Base-by-base conservation (phyloP, 2,113 vertebrate species). In the Forbesichthys papilliferus region DNA sequence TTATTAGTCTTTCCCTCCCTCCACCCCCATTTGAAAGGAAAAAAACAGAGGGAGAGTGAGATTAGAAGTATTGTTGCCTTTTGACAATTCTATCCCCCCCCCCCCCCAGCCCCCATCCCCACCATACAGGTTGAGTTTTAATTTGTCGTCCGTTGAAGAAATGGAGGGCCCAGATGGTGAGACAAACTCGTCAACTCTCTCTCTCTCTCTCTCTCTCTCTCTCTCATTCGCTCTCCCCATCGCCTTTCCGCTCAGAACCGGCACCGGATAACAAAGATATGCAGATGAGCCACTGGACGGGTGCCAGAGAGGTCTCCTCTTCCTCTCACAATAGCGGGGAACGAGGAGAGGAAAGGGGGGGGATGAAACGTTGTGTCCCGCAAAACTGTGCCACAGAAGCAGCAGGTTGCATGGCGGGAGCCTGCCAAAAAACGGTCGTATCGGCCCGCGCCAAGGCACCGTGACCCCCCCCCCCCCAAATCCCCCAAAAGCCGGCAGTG, bases 11-110 rank as follows among this genome's bases (percentile, higher is more conserved):
- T 95, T 84, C 77, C 84, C 81, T 61, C 85, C 92, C 14, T 18
- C 53, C 49, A 14, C 94, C 91, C 90, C 91, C 90, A 92, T 95
- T 95, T 95, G 94, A 96, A 96, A 27, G 20, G 20, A 96, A 94
- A 92, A 88, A 93, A 95, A 94, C 93, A 94, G 93, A 94, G 93
- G 94, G 93, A 95, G 94, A 93, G 94, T 91, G 95, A 98, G 96
- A 99, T 98, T 96, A 98, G 90, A 97, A 97, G 95, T 93, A 98
- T 97, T 98, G 95, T 98, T 97, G 85, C 86, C 88, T 95, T 95
- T 94, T 95, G 95, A 95, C 95, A 95, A 96, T 96, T 95, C 94
- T 92, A 64, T 48, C 63, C 57, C 47, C 11, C 12, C 67, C 61
- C 9, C 67, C 20, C 12, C 34, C 6, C 47, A 14, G 9, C 20